Evolutionary conservation across 2,888 invertebrate genomes (phyloP).

Genomic region (Pollenia amentaria): DNA sequence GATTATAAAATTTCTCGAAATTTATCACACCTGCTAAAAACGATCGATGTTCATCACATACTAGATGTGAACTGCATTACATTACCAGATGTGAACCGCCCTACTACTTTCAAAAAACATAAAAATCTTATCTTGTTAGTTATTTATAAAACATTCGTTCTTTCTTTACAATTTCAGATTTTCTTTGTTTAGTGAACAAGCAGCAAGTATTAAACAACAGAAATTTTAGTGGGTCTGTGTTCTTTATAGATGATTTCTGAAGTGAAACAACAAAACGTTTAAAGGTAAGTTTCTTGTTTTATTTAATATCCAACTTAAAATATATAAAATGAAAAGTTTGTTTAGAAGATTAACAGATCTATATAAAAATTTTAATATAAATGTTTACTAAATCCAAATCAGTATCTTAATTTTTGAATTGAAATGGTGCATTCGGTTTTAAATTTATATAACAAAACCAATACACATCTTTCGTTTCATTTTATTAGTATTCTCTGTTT

Average conservation of each 20-base stretch:
- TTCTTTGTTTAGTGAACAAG: slow-evolving; percentile 46
- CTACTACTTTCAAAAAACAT: slow-evolving; percentile 10
- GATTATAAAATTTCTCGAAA: too few relatives aligned
- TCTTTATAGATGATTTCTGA: slow-evolving; percentile 63
- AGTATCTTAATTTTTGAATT: slow-evolving; percentile 32
- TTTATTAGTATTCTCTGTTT: slow-evolving; percentile 5
- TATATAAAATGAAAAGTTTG: slow-evolving; percentile 2
- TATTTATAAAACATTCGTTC: slow-evolving; percentile 40
- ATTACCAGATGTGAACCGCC: neutral
- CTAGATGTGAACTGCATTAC: neutral
- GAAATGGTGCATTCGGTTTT: slow-evolving; percentile 39
- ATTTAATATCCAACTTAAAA: neutral
- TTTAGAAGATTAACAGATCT: neutral
- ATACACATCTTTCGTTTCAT: slow-evolving; percentile 28
- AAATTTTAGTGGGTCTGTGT: slow-evolving; percentile 44
- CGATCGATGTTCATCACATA: too few relatives aligned
- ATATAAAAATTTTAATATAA: neutral
- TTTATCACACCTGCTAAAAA: too few relatives aligned
- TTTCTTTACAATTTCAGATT: slow-evolving; percentile 64
- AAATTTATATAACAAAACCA: slow-evolving; percentile 39
- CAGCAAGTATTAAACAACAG: slow-evolving; percentile 43
- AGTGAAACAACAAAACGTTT: slow-evolving; percentile 55
- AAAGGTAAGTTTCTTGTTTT: slow-evolving; percentile 60
- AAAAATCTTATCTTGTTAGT: slow-evolving; percentile 23
- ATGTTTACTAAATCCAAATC: slow-evolving; percentile 21